Base-by-base conservation (phyloP, 2,113 vertebrate species). In the Balaenoptera acutorostrata region DNA sequence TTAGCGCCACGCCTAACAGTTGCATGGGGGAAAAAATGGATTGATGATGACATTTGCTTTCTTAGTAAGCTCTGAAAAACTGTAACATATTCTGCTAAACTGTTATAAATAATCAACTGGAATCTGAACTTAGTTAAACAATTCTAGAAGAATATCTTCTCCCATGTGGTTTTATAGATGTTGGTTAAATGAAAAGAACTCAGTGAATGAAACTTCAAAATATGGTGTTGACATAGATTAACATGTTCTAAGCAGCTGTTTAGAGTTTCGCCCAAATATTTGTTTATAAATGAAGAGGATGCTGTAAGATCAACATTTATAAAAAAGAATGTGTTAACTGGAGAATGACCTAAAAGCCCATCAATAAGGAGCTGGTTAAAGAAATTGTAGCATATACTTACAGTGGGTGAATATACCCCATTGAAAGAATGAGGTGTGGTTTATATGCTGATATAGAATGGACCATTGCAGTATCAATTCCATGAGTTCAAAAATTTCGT, bases 1-100 rank as follows among this genome's bases (percentile, higher is more conserved):
- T 97, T 92, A 95, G 61, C 81, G 69, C 93, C 27, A 85, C 78
- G 87, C 85, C 71, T 93, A 94, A 90, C 36, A 91, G 84, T 95
- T 97, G 55, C 63, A 85, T 83, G 71, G 59, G 39, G 29, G 8
- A 18, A 57, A 66, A 68, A 69, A 46, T 46, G 71, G 20, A 74
- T 96, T 91, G 61, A 33, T 25, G 29, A 10, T 81, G 89, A 82
- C 82, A 71, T 93, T 95, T 92, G 33, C 88, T 97, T 91, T 92
- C 39, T 81, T 93, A 77, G 12, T 88, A 61, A 25, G 36, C 61
- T 95, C 36, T 92, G 69, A 71, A 92, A 97, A 97, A 81, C 55
- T 93, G 82, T 87, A 94, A 80, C 20, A 41, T 52, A 68, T 36
- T 89, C 61, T 93, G 39, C 49, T 61, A 96, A 93, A 85, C 64